phyloP scores from a whole-genome alignment of 2,797 vertebrate species.

The Tenualosa ilisha region DNA sequence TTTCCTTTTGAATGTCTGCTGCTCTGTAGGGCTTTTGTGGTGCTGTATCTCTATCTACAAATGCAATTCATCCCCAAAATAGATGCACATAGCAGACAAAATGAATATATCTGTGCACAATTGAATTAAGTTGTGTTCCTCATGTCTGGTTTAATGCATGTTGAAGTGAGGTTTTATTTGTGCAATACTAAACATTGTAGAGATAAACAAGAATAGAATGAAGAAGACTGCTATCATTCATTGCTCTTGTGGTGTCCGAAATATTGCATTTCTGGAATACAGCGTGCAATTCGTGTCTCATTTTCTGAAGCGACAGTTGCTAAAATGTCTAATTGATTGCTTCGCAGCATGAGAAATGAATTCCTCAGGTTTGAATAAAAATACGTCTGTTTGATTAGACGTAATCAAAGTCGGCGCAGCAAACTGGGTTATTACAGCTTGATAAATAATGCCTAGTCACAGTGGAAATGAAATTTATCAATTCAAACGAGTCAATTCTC shows the following conservation, averaged over 20 bases:
- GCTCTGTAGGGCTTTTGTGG: not conserved
- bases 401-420: constrained; percentile 49
- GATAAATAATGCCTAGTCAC: constrained; percentile 50
- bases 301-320: constrained; percentile 6
- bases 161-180: not conserved
- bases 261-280: not conserved
- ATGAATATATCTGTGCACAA: constrained; percentile 3
- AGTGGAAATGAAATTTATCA: constrained; percentile 45
- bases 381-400: constrained; percentile 41
- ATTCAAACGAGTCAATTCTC: constrained; percentile 52
- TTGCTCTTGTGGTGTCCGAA: constrained; percentile 30
- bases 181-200: not conserved
- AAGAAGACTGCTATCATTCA: not conserved
- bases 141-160: not conserved
- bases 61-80: not conserved
- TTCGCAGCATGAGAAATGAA: constrained; percentile 28
- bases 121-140: not conserved
- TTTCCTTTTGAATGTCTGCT: not conserved
- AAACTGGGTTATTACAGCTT: constrained; percentile 42
- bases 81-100: not conserved
- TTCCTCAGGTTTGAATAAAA: constrained; percentile 40
- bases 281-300: constrained; percentile 7
- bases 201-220: not conserved
- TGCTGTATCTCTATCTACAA: not conserved
- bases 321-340: constrained; percentile 29